Evolutionary conservation across 2,888 invertebrate genomes (phyloP).

Genomic region (Patella depressa): DNA sequence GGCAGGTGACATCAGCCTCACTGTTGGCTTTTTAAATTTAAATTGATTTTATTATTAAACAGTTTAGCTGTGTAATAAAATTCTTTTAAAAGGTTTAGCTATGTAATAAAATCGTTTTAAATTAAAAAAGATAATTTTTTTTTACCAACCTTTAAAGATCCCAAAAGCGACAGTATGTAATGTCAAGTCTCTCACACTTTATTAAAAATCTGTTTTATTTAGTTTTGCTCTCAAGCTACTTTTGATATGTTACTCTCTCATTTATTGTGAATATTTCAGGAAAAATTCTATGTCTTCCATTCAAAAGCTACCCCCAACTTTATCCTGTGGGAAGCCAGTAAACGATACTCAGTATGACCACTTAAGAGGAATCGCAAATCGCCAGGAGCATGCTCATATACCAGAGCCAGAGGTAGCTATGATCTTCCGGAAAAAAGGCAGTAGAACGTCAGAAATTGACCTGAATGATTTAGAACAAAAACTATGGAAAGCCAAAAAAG

Average conservation of each 20-base stretch:
- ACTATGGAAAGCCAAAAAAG: conserved; percentile 62
- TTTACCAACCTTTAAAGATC: too few species aligned
- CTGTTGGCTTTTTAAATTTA: too few species aligned
- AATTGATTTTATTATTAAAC: too few species aligned
- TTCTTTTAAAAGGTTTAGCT: too few species aligned
- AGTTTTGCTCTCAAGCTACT: too few species aligned
- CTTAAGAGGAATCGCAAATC: conserved; percentile 86
- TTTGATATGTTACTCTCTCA: neutral
- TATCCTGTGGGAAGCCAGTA: conserved; percentile 82
- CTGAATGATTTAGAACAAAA: conserved; percentile 65
- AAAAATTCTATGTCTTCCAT: conserved; percentile 16
- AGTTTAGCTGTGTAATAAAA: too few species aligned
- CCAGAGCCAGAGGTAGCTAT: conserved; percentile 80
- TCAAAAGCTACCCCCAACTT: conserved; percentile 45
- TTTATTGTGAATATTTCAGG: conserved; percentile 12
- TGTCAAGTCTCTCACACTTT: too few species aligned
- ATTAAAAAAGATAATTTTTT: too few species aligned
- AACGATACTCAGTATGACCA: conserved; percentile 92
- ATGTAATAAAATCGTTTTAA: too few species aligned
- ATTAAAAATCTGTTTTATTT: too few species aligned
- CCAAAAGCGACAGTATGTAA: too few species aligned
- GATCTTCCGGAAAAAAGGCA: conserved; percentile 65
- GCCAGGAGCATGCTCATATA: conserved; percentile 85
- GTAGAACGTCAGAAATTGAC: conserved; percentile 63
- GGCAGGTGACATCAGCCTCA: too few species aligned